Conservation (phyloP, 2,797 vertebrate genomes). For the Petrocephalus schoutedeni region DNA sequence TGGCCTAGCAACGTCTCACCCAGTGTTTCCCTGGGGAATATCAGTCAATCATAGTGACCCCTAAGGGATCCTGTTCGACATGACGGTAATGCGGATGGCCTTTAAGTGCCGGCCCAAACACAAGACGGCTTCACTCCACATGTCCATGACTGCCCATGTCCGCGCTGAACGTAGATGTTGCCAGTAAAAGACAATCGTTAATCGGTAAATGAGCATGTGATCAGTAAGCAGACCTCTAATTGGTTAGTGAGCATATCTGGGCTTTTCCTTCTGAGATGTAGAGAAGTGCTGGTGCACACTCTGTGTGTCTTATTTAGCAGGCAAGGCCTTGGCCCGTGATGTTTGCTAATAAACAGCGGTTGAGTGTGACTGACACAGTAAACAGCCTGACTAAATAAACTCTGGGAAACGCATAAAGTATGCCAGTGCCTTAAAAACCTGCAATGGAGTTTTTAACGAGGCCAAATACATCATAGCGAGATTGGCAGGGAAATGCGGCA, state of each 20-base stretch:
- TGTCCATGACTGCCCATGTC: background rate
- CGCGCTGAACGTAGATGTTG: background rate
- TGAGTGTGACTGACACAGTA: slow-evolving; percentile 1
- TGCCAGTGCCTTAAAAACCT: background rate
- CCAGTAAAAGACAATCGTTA: background rate
- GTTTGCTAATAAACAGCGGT: slow-evolving; percentile 3
- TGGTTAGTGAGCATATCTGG: background rate
- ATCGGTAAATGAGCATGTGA: background rate
- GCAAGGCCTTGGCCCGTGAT: background rate
- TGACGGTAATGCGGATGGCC: background rate
- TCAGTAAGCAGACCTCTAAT: background rate
- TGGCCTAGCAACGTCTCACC: background rate
- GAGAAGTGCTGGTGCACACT: background rate
- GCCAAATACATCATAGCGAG: background rate
- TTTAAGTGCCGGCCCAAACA: background rate
- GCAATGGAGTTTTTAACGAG: slow-evolving; percentile 3
- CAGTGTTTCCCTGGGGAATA: background rate
- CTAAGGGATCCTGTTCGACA: background rate
- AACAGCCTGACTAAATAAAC: background rate
- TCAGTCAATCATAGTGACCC: background rate
- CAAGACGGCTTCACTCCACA: background rate
- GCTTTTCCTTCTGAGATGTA: background rate
- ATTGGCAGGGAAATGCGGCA: background rate
- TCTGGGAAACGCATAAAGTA: background rate
- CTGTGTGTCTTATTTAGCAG: background rate